phyloP scores from a whole-genome alignment of 2,113 vertebrate genomes.

The Equus quagga region DNA sequence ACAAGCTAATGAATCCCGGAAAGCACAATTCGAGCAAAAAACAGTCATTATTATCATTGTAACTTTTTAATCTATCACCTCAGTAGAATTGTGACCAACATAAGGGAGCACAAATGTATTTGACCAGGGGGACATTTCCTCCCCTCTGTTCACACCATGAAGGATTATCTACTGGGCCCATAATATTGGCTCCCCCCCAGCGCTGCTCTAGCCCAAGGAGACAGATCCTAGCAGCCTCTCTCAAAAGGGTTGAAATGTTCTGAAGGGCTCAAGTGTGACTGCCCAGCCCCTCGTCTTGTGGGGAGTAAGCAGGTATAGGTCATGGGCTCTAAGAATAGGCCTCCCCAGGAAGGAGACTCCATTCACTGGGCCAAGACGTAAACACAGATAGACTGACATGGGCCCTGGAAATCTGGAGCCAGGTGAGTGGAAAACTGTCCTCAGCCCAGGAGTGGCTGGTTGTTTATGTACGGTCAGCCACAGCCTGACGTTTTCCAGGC shows the following conservation, averaged over 20 bases:
- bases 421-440: constrained; percentile 33
- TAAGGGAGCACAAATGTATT: neutral
- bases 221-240: neutral
- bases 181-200: no score
- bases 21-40: neutral
- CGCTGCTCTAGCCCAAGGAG: no score
- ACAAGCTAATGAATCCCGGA: neutral
- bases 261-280: neutral
- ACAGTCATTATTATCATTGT: no score
- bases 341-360: neutral
- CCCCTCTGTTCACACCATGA: neutral
- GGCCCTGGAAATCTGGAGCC: neutral
- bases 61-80: neutral
- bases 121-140: neutral
- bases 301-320: neutral
- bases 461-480: neutral
- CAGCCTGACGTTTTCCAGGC: constrained; percentile 41
- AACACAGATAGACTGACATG: constrained; percentile 16
- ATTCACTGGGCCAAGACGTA: neutral
- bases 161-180: neutral
- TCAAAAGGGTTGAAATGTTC: neutral
- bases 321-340: neutral
- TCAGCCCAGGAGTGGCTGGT: neutral
- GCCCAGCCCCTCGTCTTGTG: neutral
- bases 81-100: neutral